phyloP scores from a whole-genome alignment of 2,888 invertebrate species.

The Drosophila siamana region DNA sequence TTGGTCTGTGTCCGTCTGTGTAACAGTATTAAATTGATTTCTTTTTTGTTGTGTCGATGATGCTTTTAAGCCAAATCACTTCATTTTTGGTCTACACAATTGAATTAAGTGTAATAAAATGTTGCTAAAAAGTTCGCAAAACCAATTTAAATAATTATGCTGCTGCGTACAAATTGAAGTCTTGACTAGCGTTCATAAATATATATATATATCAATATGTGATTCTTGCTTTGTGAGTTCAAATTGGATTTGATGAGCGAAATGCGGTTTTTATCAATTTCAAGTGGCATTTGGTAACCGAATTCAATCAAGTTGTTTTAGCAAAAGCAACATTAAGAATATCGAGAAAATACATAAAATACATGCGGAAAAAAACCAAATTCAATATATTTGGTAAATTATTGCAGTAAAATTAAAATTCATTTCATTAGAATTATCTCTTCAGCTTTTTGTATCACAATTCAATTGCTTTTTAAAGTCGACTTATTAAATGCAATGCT shows the following conservation, averaged over 20 bases:
- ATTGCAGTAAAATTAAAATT: too few species aligned
- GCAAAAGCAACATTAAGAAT: too few species aligned
- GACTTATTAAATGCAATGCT: not conserved
- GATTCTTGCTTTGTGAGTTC: not conserved
- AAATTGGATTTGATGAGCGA: not conserved
- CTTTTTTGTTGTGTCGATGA: not conserved
- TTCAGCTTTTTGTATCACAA: too few species aligned
- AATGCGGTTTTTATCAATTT: too few species aligned
- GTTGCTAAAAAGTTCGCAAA: not conserved
- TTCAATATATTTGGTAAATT: too few species aligned
- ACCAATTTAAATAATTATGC: not conserved
- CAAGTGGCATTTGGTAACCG: too few species aligned
- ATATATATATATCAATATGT: too few species aligned
- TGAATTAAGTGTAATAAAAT: not conserved
- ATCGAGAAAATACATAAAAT: too few species aligned
- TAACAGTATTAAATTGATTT: not conserved
- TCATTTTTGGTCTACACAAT: not conserved
- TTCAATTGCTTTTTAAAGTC: too few species aligned
- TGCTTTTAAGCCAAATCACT: not conserved
- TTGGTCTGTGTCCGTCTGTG: not conserved
- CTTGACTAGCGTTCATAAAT: not conserved
- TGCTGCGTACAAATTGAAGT: not conserved
- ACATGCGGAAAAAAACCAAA: too few species aligned
- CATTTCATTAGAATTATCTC: too few species aligned
- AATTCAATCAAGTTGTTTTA: too few species aligned